Conservation (phyloP, 2,797 vertebrate species). For the Chromis chromis region DNA sequence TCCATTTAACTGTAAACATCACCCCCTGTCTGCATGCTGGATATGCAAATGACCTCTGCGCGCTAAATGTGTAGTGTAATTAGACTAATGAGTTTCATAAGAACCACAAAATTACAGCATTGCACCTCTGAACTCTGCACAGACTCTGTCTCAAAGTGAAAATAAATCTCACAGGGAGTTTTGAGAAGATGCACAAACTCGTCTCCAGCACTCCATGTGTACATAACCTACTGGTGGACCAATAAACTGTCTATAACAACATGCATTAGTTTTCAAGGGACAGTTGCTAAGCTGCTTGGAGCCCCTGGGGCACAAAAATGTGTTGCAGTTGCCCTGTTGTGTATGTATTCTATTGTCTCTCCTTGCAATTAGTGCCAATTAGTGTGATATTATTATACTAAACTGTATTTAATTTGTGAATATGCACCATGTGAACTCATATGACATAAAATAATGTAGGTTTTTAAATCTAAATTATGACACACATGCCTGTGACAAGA, state of each 20-base stretch:
- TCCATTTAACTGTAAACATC: slow-evolving; percentile 53
- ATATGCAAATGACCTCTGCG: slow-evolving; percentile 16
- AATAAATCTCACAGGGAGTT: not conserved
- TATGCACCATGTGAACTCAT: too few species aligned
- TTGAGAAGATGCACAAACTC: not conserved
- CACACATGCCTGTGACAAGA: not conserved
- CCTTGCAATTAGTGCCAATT: not conserved
- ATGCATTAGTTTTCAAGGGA: too few species aligned
- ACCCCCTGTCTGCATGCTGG: slow-evolving; percentile 17
- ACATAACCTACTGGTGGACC: not conserved
- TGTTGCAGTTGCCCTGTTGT: too few species aligned
- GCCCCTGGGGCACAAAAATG: too few species aligned
- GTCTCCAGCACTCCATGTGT: not conserved
- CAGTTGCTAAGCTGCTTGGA: too few species aligned
- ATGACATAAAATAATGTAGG: not conserved
- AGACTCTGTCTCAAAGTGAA: not conserved
- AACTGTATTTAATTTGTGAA: not conserved
- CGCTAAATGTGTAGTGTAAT: not conserved
- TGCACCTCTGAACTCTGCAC: too few species aligned
- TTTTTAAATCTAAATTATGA: too few species aligned
- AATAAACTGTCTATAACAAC: too few species aligned
- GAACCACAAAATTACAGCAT: not conserved
- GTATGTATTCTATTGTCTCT: not conserved
- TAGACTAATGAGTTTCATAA: not conserved
- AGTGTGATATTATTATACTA: not conserved